Evolutionary conservation across 2,888 invertebrate species (phyloP), one percentile per base, ranked within the genome.

Genomic region (Zaprionus bogoriensis): DNA sequence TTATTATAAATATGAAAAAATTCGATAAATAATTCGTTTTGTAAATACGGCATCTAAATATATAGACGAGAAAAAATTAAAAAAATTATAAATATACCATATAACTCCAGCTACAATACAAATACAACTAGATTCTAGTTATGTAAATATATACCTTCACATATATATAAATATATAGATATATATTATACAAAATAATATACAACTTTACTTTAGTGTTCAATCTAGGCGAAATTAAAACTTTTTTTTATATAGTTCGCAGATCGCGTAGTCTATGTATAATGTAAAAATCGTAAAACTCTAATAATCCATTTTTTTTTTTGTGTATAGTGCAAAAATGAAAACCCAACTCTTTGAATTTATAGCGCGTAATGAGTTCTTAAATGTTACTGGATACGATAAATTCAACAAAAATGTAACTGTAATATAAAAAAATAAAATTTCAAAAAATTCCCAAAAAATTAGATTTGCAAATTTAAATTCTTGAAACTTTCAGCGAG

Each of bases 291-390:
- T 19, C 9, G 39, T 46, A 60, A 45, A 55, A 20, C 17, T 46
- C 20, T 42, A 72, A 59, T 59, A 69, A 51, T 54, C 17, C 10
- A 61, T 38, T 53, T 25, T 67, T 52, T 54, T 72, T 78, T 66
- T 62, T 68, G 79, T 75, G 57, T 67, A 60, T 80, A 74, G 71
- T 45, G 36, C 58, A 73, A 70, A 69, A 60, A 58, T 67, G 46
- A 52, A 41, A 41, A 58, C 45, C 58, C 74, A 64, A 67, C 80
- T 86, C 74, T 74, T 83, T 83, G 86, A 83, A 83, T 83, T 85
- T 82, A 87, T 83, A 87, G 83, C 53, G 57, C 48, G 76, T 83
- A 85, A 82, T 65, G 67, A 83, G 74, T 75, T 85, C 77, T 55
- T 75, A 67, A 72, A 82, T 78, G 76, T 82, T 75, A 82, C 77